Evolutionary conservation across 2,797 vertebrate genomes (phyloP).

Genomic region (Hypotaenidia philippensis): DNA sequence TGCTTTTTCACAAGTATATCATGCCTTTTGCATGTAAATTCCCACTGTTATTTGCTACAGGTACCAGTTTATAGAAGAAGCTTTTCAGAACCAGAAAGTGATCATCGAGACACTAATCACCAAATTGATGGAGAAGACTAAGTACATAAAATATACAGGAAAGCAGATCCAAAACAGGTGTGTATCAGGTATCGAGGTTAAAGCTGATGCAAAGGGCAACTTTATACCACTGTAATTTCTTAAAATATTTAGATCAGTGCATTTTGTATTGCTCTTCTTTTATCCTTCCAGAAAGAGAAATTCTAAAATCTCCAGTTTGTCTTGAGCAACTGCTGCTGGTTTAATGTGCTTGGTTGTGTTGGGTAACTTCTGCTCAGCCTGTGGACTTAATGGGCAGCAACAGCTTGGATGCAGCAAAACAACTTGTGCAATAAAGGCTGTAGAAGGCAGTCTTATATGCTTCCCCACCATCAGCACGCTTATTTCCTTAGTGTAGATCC

Average conservation of each 20-base stretch:
- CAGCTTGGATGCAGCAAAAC: background rate
- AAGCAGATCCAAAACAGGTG: constrained; percentile 94
- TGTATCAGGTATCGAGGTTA: background rate
- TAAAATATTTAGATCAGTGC: background rate
- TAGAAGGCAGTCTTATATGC: background rate
- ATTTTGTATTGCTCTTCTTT: background rate
- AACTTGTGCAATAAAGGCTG: background rate
- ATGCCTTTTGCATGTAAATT: background rate
- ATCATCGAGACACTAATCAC: constrained; percentile 94
- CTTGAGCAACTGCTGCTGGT: background rate
- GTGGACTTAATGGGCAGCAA: background rate
- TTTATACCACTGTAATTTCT: background rate
- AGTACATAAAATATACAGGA: constrained; percentile 93
- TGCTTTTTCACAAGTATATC: background rate
- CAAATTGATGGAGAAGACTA: constrained; percentile 96
- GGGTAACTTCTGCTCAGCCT: background rate
- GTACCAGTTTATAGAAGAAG: constrained; percentile 98
- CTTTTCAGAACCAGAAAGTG: constrained; percentile 96
- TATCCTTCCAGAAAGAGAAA: background rate
- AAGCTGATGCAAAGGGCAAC: background rate
- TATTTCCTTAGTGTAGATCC: background rate
- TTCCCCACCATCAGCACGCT: background rate
- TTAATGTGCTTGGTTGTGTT: background rate
- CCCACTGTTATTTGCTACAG: constrained; percentile 61
- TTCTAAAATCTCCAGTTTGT: background rate